These are phyloP conservation scores for Cephus pygmeus DNA, from an alignment of 2,888 invertebrate species.

Conservation along the genomic window DNA sequence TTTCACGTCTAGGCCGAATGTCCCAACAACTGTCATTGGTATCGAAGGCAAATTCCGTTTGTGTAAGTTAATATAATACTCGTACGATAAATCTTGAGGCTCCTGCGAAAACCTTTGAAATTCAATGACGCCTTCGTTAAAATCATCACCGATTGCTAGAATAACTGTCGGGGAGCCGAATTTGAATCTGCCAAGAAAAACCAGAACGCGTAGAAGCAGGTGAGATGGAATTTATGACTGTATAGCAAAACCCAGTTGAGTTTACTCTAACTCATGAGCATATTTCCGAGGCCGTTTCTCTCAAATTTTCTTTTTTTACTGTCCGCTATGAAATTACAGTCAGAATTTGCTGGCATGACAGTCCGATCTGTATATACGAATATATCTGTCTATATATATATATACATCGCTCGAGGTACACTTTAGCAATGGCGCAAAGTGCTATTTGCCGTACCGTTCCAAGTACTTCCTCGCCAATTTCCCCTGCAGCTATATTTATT, in stretches of 20 bases:
- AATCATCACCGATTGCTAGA: not conserved
- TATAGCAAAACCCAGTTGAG: not conserved
- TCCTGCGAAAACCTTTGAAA: not conserved
- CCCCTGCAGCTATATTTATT: not conserved
- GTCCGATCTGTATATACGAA: not conserved
- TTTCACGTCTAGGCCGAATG: not conserved
- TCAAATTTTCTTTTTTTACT: not conserved
- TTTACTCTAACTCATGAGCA: not conserved
- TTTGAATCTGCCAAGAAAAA: constrained; percentile 2
- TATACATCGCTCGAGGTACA: not conserved
- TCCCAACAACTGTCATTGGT: not conserved
- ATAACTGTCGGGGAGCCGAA: not conserved
- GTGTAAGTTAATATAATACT: not conserved
- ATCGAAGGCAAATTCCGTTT: not conserved
- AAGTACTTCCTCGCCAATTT: not conserved
- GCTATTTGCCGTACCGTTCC: not conserved
- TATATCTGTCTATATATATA: not conserved
- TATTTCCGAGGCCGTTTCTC: not conserved
- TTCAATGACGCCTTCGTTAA: not conserved
- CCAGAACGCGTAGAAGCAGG: not conserved
- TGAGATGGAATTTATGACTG: not conserved
- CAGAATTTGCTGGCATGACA: not conserved
- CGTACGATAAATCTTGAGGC: not conserved
- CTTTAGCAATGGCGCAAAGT: not conserved
- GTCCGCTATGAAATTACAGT: not conserved